phyloP scores from a whole-genome alignment of 2,888 invertebrate genomes.

The Heliothis peltigera region DNA sequence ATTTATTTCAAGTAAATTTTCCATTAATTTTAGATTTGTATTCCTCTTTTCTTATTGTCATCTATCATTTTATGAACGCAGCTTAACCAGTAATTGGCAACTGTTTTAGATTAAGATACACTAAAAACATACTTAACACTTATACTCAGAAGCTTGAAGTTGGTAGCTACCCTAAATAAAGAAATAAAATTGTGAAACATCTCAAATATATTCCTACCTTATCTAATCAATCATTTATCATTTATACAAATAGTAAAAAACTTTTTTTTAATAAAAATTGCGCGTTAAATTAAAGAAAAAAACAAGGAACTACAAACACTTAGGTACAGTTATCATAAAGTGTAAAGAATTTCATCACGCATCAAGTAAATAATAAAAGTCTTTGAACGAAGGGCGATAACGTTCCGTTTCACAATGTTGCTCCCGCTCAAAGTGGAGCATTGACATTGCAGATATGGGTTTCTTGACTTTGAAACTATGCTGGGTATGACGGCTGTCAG shows the following conservation, averaged over 20 bases:
- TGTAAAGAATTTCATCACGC: constrained; percentile 58
- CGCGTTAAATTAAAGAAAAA: constrained; percentile 20
- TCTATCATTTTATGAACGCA: too few relatives aligned
- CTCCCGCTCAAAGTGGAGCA: constrained; percentile 67
- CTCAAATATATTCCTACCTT: constrained; percentile 9
- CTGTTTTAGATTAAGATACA: too few relatives aligned
- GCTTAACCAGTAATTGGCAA: too few relatives aligned
- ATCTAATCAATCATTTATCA: constrained; percentile 24
- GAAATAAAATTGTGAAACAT: constrained; percentile 6
- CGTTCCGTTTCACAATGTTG: constrained; percentile 71
- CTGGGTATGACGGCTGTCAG: constrained; percentile 52
- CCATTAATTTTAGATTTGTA: too few relatives aligned
- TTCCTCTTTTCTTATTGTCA: too few relatives aligned
- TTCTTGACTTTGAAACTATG: constrained; percentile 70
- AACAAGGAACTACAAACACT: constrained; percentile 56
- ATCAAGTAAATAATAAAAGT: constrained; percentile 68
- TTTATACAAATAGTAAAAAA: constrained; percentile 3
- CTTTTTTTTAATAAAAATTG: constrained; percentile 27
- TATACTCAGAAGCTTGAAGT: too few relatives aligned
- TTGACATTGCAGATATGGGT: constrained; percentile 74
- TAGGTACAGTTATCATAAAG: constrained; percentile 48
- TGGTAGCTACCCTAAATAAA: too few relatives aligned
- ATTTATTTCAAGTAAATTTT: too few relatives aligned
- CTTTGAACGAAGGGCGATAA: constrained; percentile 66
- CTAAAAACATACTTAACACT: neutral